These are phyloP conservation scores for Latrodectus hesperus DNA, from an alignment of 2,888 invertebrate genomes.

Conservation along the genomic window DNA sequence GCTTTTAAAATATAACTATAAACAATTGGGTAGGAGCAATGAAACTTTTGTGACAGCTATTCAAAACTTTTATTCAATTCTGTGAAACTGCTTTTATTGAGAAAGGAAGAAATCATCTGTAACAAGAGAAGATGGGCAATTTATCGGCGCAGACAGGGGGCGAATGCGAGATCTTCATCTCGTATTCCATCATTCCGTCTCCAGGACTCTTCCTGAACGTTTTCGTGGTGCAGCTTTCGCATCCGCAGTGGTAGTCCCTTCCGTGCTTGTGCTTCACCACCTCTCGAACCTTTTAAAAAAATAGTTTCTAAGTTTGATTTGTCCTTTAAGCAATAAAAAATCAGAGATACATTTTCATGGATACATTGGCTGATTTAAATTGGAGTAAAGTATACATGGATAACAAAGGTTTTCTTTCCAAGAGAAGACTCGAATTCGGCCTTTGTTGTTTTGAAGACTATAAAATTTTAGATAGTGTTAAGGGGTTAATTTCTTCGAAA, in stretches of 20 bases:
- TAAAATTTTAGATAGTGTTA: too few relatives aligned
- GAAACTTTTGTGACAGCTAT: too few relatives aligned
- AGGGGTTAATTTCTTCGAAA: too few relatives aligned
- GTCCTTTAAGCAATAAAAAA: too few relatives aligned
- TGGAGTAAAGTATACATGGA: too few relatives aligned
- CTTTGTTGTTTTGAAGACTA: too few relatives aligned
- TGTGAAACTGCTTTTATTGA: neutral
- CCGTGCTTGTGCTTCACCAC: slow-evolving; percentile 15
- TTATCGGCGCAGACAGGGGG: neutral
- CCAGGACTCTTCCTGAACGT: slow-evolving; percentile 12
- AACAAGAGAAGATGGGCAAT: slow-evolving; percentile 39
- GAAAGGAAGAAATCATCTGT: slow-evolving; percentile 13
- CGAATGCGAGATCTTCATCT: neutral
- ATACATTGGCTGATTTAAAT: too few relatives aligned
- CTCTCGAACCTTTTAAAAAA: slow-evolving; percentile 11
- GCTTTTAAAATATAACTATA: too few relatives aligned
- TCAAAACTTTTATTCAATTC: neutral
- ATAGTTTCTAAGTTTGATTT: neutral
- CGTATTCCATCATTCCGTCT: neutral
- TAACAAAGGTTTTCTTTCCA: too few relatives aligned
- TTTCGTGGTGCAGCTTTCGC: slow-evolving; percentile 4
- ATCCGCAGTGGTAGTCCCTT: neutral
- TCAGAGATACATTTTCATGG: too few relatives aligned
- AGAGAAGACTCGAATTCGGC: too few relatives aligned
- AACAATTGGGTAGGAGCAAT: too few relatives aligned